Base-by-base conservation (phyloP, 2,888 invertebrate species). In the Harpalus rubripes region DNA sequence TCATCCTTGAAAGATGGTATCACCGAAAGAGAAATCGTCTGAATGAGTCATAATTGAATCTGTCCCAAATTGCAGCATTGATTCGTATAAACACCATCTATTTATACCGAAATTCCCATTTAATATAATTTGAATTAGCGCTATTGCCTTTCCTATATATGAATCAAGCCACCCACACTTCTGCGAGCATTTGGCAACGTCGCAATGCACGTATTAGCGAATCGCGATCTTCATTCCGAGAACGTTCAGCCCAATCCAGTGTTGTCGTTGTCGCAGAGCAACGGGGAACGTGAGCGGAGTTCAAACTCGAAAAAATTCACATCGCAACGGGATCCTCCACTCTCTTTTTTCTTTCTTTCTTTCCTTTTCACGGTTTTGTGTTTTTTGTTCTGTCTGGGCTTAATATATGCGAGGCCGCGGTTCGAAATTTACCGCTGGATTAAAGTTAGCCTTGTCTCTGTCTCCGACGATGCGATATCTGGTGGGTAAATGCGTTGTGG, bases 301-400 rank as follows among this genome's bases (percentile, higher is more conserved):
- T 41, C 10, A 72, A 72, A 72, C 44, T 41, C 16, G 15, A 15
- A 76, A 76, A 76, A 74, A 74, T 74, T 74, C 72, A 18, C 41
- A 52, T 52, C 72, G 72, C 72, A 74, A 74, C 72, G 72, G 72
- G 72, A 74, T 44, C 72, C 44, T 41, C 72, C 41, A 74, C 44
- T 74, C 72, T 74, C 72, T 74, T 74, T 74, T 68, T 74, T 44
- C 18, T 74, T 15, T 32, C 32, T 32, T 32, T 32, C 32, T 32
- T 32, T 32, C 32, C 32, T 32, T 32, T 32, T 18, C 4, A 5
- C 16, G 72, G 72, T 74, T 74, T 74, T 74, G 52, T 74, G 72
- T 74, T 74, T 74, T 74, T 74, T 74, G 72, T 74, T 74, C 41
- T 74, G 72, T 74, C 72, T 74, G 72, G 72, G 15, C 72, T 74